phyloP scores from a whole-genome alignment of 35 echinoderm and acorn worm species.

The Amphiura filiformis region DNA sequence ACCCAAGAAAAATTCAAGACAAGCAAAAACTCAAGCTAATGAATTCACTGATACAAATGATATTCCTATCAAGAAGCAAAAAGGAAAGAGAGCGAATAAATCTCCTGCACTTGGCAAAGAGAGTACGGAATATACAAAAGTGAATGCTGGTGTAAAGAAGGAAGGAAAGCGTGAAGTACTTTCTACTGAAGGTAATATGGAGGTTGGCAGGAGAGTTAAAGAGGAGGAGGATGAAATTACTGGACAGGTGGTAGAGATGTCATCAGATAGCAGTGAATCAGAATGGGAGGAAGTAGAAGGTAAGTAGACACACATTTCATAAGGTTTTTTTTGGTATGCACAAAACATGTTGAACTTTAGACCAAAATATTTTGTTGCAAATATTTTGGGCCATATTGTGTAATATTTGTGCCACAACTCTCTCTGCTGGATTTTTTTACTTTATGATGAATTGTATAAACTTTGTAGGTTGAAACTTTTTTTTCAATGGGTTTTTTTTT shows the following conservation, averaged over 20 bases:
- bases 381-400: no score
- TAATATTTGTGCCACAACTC: no score
- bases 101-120: neutral
- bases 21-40: neutral
- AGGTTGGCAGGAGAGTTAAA: neutral
- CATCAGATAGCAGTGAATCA: constrained; percentile 25
- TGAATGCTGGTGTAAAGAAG: neutral
- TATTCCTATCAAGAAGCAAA: neutral
- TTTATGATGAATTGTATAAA: no score
- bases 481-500: no score
- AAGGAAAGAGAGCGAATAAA: neutral
- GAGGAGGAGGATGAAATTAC: constrained; percentile 16
- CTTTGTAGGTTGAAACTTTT: no score
- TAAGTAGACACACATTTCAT: neutral
- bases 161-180: neutral
- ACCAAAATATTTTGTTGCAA: neutral
- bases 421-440: no score
- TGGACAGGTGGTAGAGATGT: no score
- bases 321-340: neutral
- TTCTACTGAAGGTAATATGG: neutral
- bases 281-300: constrained; percentile 43
- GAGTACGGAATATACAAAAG: neutral
- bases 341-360: neutral
- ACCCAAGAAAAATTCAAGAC: no score
- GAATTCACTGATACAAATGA: neutral